Conservation (phyloP, 2,888 invertebrate species). For the Troides helena region DNA sequence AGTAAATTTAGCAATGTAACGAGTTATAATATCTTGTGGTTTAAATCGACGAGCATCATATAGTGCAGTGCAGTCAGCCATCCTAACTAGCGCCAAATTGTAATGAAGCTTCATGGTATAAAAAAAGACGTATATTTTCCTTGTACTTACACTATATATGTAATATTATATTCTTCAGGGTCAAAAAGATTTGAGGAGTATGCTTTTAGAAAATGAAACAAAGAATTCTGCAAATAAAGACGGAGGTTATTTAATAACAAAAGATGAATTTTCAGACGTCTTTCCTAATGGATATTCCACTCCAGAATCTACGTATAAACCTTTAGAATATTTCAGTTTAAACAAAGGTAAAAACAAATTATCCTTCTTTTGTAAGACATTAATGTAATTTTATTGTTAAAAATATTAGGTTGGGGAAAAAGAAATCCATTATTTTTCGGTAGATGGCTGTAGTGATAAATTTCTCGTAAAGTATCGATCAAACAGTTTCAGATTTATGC, state of each 20-base stretch:
- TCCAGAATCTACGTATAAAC: conserved; percentile 37
- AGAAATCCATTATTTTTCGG: too few species aligned
- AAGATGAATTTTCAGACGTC: conserved; percentile 51
- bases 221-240: conserved; percentile 37
- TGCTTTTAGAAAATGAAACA: conserved; percentile 50
- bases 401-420: too few species aligned
- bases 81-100: too few species aligned
- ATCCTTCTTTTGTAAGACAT: neutral
- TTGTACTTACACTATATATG: neutral
- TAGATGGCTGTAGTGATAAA: too few species aligned
- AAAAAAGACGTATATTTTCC: neutral
- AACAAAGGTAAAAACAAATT: conserved; percentile 48
- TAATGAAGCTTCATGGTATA: too few species aligned
- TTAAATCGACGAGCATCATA: too few species aligned
- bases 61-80: too few species aligned
- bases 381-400: too few species aligned
- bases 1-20: too few species aligned
- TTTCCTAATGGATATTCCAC: conserved; percentile 52
- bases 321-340: conserved; percentile 52
- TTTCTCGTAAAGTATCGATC: too few species aligned
- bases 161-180: conserved; percentile 43
- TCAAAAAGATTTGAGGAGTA: conserved; percentile 63
- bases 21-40: too few species aligned
- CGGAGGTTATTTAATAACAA: conserved; percentile 42
- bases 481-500: too few species aligned